phyloP scores from a whole-genome alignment of 2,797 vertebrate species.

The Manis pentadactyla region DNA sequence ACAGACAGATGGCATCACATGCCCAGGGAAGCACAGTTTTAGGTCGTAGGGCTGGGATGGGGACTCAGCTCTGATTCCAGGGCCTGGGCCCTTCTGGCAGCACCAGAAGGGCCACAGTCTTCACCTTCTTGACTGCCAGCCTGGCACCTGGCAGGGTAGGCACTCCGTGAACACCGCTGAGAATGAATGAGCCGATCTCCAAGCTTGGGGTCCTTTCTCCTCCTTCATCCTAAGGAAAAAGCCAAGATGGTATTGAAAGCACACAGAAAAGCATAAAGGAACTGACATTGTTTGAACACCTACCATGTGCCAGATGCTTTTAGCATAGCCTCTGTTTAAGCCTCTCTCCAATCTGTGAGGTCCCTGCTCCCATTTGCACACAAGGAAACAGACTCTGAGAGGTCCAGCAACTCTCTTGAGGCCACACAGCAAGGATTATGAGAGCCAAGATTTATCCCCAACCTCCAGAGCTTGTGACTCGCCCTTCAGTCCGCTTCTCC shows the following conservation, averaged over 20 bases:
- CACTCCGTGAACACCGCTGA: background rate
- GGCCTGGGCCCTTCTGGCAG: background rate
- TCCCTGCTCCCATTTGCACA: background rate
- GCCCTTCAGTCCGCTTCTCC: background rate
- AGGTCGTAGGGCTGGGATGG: background rate
- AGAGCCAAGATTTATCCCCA: background rate
- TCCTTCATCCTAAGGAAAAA: background rate
- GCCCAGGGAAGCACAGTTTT: background rate
- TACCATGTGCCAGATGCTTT: background rate
- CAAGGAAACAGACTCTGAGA: background rate
- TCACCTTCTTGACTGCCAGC: background rate
- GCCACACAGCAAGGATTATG: background rate
- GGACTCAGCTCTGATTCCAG: background rate
- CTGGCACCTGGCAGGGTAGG: fast-evolving
- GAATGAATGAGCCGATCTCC: background rate
- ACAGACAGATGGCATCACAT: background rate
- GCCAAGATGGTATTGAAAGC: background rate
- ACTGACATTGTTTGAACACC: background rate
- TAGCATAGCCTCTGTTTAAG: background rate
- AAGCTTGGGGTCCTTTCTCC: background rate
- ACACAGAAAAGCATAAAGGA: background rate
- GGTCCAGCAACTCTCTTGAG: background rate
- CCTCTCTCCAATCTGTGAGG: background rate
- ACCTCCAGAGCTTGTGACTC: too few species aligned
- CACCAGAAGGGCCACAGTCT: background rate